These are phyloP conservation scores for Diprion similis DNA, from an alignment of 1,140 invertebrate genomes.

Conservation along the genomic window DNA sequence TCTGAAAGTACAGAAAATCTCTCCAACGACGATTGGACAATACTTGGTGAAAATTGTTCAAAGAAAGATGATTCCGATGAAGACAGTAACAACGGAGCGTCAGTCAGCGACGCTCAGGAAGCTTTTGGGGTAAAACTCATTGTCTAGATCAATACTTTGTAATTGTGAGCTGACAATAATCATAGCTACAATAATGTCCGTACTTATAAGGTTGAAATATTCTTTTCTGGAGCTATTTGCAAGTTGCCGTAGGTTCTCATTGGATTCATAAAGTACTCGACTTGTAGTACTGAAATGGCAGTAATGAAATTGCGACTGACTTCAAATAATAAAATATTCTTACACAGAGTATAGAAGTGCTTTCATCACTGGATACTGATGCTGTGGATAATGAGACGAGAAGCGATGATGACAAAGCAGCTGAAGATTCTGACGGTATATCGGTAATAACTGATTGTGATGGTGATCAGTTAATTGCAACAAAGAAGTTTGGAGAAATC, in stretches of 20 bases:
- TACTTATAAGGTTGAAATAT: too few species aligned
- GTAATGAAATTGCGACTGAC: too few species aligned
- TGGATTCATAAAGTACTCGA: too few species aligned
- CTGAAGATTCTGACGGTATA: constrained; percentile 13
- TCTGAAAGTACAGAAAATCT: background rate
- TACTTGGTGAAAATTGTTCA: constrained; percentile 1
- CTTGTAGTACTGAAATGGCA: too few species aligned
- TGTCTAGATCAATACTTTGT: too few species aligned
- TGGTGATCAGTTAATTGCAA: background rate
- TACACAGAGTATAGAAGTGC: too few species aligned
- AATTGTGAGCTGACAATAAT: too few species aligned
- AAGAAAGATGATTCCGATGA: background rate
- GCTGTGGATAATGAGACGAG: background rate
- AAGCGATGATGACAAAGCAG: background rate
- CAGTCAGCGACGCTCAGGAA: too few species aligned
- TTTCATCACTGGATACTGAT: background rate
- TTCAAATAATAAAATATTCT: too few species aligned
- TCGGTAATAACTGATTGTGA: constrained; percentile 13
- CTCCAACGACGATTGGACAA: background rate
- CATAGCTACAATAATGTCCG: too few species aligned
- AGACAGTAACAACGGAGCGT: background rate
- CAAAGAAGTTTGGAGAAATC: constrained; percentile 4
- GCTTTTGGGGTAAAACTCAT: background rate
- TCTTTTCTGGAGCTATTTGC: background rate
- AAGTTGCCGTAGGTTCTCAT: background rate